phyloP scores from a whole-genome alignment of 2,888 invertebrate genomes.

The Lochmaea capreae region DNA sequence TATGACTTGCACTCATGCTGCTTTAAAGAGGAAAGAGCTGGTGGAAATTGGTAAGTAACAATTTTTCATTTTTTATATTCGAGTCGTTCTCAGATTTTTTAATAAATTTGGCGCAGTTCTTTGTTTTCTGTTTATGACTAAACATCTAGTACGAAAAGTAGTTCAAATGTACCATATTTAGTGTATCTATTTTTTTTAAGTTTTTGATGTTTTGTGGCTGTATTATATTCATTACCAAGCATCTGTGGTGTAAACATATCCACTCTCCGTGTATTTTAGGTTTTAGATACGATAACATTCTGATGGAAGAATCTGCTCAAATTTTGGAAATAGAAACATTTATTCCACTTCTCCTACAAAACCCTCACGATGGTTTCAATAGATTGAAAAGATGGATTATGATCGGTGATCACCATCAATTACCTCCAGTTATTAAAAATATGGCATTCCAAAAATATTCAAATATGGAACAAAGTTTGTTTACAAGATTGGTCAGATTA shows the following conservation, averaged over 20 bases:
- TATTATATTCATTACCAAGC: too few species aligned
- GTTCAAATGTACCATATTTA: too few species aligned
- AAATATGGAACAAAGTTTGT: constrained; percentile 99
- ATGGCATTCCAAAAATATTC: constrained; percentile 99
- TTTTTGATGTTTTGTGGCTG: too few species aligned
- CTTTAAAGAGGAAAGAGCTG: constrained; percentile 94
- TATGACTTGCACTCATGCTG: constrained; percentile 99
- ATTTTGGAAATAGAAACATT: constrained; percentile 99
- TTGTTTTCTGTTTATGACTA: too few species aligned
- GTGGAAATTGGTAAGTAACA: constrained; percentile 83
- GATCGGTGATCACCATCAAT: constrained; percentile 99
- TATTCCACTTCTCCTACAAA: constrained; percentile 97
- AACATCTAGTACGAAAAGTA: too few species aligned
- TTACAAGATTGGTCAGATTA: constrained; percentile 94
- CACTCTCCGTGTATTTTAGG: constrained; percentile 62
- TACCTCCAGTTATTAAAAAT: constrained; percentile 99
- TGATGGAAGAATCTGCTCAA: constrained; percentile 99
- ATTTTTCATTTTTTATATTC: not conserved
- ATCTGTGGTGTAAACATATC: not conserved
- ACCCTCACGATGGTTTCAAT: constrained; percentile 96
- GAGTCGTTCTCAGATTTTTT: too few species aligned
- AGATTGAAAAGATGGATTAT: constrained; percentile 99
- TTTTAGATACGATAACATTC: constrained; percentile 97
- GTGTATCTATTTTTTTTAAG: too few species aligned
- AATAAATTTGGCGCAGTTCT: too few species aligned